Evolutionary conservation across 2,797 vertebrate genomes (phyloP).

Genomic region (Sebastes kiyomatsui): DNA sequence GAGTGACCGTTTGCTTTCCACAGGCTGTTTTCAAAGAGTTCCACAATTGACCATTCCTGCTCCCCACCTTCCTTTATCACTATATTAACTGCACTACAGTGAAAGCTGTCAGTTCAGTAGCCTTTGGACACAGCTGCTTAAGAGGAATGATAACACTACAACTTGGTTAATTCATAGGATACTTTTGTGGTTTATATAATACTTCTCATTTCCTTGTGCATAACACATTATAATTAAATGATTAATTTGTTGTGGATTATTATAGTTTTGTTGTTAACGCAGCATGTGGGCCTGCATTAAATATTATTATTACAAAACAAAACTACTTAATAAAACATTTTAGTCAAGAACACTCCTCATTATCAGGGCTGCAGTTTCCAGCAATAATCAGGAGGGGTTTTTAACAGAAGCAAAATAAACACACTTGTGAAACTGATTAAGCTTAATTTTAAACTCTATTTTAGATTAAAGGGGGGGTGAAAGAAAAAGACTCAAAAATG

Average conservation of each 20-base stretch:
- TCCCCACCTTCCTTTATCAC: neutral
- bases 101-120: neutral
- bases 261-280: neutral
- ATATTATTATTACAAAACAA: neutral
- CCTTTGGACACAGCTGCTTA: neutral
- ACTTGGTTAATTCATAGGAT: neutral
- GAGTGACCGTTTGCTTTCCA: neutral
- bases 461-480: neutral
- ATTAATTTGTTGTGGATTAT: neutral
- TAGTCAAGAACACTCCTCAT: neutral
- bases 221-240: neutral
- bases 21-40: neutral
- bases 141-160: neutral
- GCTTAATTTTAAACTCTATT: neutral
- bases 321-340: neutral
- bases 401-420: neutral
- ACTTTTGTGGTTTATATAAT: neutral
- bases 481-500: neutral
- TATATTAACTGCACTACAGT: neutral
- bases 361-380: neutral
- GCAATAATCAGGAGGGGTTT: neutral
- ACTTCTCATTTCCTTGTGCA: neutral
- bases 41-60: neutral
- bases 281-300: neutral
- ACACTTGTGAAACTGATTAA: neutral